Conservation (phyloP, 2,797 vertebrate species). For the Cossypha niveicapilla region DNA sequence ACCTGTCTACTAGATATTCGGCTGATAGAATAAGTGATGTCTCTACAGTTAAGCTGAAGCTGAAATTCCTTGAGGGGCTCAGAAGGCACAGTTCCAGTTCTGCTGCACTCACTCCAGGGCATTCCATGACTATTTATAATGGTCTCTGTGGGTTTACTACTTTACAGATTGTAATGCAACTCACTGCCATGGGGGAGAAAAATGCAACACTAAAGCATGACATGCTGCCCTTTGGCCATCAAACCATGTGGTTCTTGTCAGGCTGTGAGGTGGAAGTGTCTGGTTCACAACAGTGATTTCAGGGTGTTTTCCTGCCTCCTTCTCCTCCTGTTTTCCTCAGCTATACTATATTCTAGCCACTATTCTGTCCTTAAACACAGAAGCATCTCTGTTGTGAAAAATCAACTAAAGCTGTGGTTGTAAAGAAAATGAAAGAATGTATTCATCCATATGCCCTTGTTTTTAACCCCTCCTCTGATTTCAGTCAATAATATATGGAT, state of each 20-base stretch:
- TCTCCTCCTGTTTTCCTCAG: background rate
- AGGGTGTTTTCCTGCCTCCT: constrained; percentile 1
- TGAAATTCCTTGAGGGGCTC: constrained; percentile 16
- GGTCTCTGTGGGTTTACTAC: background rate
- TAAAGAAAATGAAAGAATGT: background rate
- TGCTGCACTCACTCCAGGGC: constrained; percentile 18
- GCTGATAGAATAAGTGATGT: constrained; percentile 26
- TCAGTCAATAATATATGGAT: background rate
- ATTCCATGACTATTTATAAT: constrained; percentile 44
- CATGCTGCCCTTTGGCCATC: background rate
- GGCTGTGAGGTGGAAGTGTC: background rate
- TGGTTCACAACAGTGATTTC: constrained; percentile 24
- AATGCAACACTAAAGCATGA: background rate
- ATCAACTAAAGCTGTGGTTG: background rate
- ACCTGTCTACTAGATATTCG: constrained; percentile 56
- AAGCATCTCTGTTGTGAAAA: background rate
- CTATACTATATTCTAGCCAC: background rate
- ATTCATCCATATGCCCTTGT: background rate
- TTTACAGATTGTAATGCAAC: constrained; percentile 49
- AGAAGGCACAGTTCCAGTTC: background rate
- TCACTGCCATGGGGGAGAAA: background rate
- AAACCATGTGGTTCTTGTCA: constrained; percentile 11
- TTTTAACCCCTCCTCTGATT: background rate
- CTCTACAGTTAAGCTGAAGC: background rate
- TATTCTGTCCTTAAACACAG: background rate